phyloP scores from a whole-genome alignment of 92 coral and sea anemone species.

The Blastomussa wellsi region DNA sequence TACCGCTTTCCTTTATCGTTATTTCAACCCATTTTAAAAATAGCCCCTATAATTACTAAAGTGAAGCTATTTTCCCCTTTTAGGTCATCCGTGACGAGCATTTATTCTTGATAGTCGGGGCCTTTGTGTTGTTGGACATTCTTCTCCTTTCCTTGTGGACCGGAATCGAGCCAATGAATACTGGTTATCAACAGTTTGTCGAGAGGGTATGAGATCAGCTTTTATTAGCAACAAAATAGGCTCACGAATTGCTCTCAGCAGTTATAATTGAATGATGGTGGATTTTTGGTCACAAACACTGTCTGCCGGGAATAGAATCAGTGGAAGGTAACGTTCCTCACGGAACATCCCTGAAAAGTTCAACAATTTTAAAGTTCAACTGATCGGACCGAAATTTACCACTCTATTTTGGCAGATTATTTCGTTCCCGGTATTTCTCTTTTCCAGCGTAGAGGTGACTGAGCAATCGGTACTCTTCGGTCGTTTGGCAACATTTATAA shows the following conservation, averaged over 20 bases:
- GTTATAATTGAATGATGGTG: not conserved
- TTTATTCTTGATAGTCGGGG: constrained; percentile 66
- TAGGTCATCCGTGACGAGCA: constrained; percentile 84
- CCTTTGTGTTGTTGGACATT: constrained; percentile 68
- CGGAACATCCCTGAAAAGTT: too few species aligned
- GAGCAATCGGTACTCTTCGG: too few species aligned
- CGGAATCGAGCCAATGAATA: constrained; percentile 69
- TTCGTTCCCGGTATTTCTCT: too few species aligned
- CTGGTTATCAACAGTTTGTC: constrained; percentile 26
- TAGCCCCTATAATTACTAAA: not conserved
- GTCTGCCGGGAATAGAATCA: too few species aligned
- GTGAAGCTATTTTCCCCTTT: not conserved
- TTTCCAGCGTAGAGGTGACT: not conserved
- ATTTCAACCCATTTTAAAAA: not conserved
- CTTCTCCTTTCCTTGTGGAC: constrained; percentile 73
- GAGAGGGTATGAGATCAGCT: not conserved
- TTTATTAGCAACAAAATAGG: too few species aligned
- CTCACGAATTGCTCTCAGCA: not conserved
- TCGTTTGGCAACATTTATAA: too few species aligned
- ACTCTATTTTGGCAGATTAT: not conserved
- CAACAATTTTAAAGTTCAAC: too few species aligned
- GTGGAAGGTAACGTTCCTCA: too few species aligned
- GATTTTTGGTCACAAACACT: not conserved
- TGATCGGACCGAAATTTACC: not conserved
- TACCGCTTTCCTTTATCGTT: not conserved